Conservation (phyloP, 2,888 invertebrate species). For the Drosophila neonasuta region DNA sequence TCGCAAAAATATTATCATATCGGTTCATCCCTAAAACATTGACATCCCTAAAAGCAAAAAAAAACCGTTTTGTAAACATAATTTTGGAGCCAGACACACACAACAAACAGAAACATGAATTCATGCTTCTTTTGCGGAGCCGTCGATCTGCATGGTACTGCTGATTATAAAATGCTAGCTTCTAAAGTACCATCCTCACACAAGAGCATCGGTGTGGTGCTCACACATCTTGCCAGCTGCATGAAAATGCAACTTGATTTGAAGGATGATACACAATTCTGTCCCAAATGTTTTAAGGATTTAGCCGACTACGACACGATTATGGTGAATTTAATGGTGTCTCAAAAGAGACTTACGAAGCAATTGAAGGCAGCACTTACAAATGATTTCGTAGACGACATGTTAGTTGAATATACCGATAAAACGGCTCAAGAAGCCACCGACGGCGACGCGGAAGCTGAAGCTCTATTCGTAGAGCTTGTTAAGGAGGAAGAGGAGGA, state of each 20-base stretch:
- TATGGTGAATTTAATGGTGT: conserved; percentile 77
- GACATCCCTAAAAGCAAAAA: conserved; percentile 35
- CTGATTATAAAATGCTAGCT: conserved; percentile 62
- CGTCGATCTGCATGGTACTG: conserved; percentile 56
- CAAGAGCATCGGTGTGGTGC: conserved; percentile 74
- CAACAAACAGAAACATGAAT: conserved; percentile 56
- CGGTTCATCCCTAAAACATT: conserved; percentile 59
- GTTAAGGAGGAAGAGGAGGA: conserved; percentile 61
- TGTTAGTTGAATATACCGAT: conserved; percentile 36
- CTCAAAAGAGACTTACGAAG: conserved; percentile 74
- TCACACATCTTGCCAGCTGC: conserved; percentile 77
- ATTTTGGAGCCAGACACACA: conserved; percentile 11
- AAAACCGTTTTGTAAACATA: conserved; percentile 51
- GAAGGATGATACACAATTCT: conserved; percentile 63
- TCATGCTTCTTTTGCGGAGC: conserved; percentile 76
- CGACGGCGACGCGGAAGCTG: conserved; percentile 49
- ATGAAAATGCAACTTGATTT: conserved; percentile 73
- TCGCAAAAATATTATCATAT: conserved; percentile 43
- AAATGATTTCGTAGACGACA: conserved; percentile 56
- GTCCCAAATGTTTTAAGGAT: conserved; percentile 72
- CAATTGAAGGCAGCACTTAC: conserved; percentile 70
- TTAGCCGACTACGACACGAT: conserved; percentile 76
- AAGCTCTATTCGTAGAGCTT: conserved; percentile 63
- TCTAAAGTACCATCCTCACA: conserved; percentile 75
- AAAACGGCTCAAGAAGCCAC: conserved; percentile 52